Base-by-base conservation (phyloP, 2,113 vertebrate genomes). In the Cynopterus brachyotis region DNA sequence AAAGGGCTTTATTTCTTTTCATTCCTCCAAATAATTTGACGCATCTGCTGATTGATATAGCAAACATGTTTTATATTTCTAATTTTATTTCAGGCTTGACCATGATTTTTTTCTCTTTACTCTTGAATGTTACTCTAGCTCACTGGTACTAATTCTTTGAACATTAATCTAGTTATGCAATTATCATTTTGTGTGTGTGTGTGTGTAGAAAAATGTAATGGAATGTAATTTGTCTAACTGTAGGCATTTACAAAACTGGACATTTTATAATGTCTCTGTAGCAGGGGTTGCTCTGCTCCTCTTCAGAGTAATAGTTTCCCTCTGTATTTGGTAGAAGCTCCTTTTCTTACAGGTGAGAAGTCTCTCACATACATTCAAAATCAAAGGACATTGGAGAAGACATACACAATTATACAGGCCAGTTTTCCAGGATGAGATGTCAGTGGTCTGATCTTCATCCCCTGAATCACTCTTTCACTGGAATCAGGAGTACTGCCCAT, bases 111-210 rank as follows among this genome's bases (percentile, higher is more conserved):
- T 62, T 62, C 66, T 96, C 40, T 95, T 95, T 95, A 92, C 45
- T 72, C 55, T 76, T 66, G 40, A 88, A 6, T 82, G 88, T 89
- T 87, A 91, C n/a, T 62, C 40, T 83, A 93, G 28, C 35, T 95
- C 82, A 85, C 67, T 69, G 42, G 24, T 60, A 94, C 86, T 73
- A 40, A 89, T 50, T 80, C 59, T 89, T 91, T 89, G 66, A 95
- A 91, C 32, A 91, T 83, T 89, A 94, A 96, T 60, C 32, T 19
- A 94, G 35, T 87, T 92, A 92, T 62, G 2, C 86, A 83, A 96
- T 40, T 91, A 87, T 59, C 57, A 83, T 76, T 95, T 89, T 72
- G n/a, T n/a, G n/a, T n/a, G n/a, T n/a, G n/a, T 95, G 30, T 79
- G 20, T 15, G 10, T 75, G 32, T 82, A 92, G n/a, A 89, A 94